Evolutionary conservation across 2,888 invertebrate species (phyloP), one percentile per base, ranked within the genome.

Genomic region (Galerucella calmariensis): DNA sequence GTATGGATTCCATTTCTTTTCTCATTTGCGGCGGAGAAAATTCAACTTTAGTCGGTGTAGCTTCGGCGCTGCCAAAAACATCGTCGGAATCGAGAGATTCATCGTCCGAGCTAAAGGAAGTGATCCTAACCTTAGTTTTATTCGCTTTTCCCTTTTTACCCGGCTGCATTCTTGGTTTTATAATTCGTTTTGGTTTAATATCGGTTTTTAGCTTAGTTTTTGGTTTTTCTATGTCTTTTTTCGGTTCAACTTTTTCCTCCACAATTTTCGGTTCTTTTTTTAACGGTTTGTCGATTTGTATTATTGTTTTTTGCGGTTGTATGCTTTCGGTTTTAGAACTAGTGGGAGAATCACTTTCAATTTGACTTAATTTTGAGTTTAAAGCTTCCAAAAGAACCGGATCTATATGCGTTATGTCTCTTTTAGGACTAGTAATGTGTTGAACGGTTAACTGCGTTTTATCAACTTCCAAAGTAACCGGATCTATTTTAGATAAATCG

Each of bases 1-100:
- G 85, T 75, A 94, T 94, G 0, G 93, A 93, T 84, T 93, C 93
- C 81, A 93, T 91, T 83, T 94, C 93, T 85, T 93, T 93, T 9
- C 93, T 90, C 56, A 93, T 93, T 82, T 94, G 93, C 3, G 93
- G 93, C 2, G 93, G 93, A 14, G 93, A 93, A 85, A 93, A 93
- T 83, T 94, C 93, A 53, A 93, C 88, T 81, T 92, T 91, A 10
- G 90, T 90, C 2, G 93, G 93, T 73, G 93, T 93, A 16, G 93
- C 93, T 87, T 94, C 93, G 0, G 93, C 92, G 41, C 92, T 93
- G 44, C 93, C 93, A 83, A 94, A 94, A 0, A 94, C 93, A 85
- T 94, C 93, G 85, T 94, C 93, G 0, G 93, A 93, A 87, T 94
- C 93, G 14, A 94, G 88, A 77, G 93, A 93, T 87, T 94, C 93